Evolutionary conservation across 2,888 invertebrate species (phyloP), one percentile per base, ranked within the genome.

Genomic region (Nephrotoma appendiculata): DNA sequence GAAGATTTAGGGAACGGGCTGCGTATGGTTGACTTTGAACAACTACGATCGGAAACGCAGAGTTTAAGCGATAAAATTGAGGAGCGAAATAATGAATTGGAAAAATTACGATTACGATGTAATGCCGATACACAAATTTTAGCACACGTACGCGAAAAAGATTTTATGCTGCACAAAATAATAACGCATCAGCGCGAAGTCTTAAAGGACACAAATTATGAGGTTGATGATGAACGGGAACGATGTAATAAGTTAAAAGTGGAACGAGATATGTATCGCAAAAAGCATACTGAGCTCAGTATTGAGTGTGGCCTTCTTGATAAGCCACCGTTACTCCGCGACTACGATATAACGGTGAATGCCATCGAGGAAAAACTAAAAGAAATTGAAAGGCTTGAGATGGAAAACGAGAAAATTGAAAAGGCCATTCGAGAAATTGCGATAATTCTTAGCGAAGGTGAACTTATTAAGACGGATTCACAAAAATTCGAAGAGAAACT

Each of bases 61-160:
- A 88, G 89, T 9, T 85, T 91, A 41, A 89, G 88, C 6, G 91
- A 90, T 86, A 91, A 91, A 89, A 89, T 90, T 11, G 91, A 91
- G 89, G 91, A 91, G 57, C 89, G 90, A 6, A 90, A 89, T 45
- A 83, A 42, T 12, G 91, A 91, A 0, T 52, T 91, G 3, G 89
- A 88, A 11, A 89, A 88, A 41, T 86, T 90, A 1, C 89, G 89
- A 0, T 5, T 43, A 0, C 89, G 88, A 4, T 89, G 89, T 85
- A 90, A 89, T 45, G 87, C 88, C 1, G 89, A 90, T 2, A 86
- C 90, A 6, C 90, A 91, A 85, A 87, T 89, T 3, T 88, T 89
- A 19, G 88, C 90, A 0, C 91, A 91, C 86, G 88, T 89, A n/a
- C 89, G 89, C 2, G 91, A 91, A 87, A 90, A 90, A 87, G 88